phyloP scores from a whole-genome alignment of 1,140 invertebrate species.

The Elysia chlorotica region DNA sequence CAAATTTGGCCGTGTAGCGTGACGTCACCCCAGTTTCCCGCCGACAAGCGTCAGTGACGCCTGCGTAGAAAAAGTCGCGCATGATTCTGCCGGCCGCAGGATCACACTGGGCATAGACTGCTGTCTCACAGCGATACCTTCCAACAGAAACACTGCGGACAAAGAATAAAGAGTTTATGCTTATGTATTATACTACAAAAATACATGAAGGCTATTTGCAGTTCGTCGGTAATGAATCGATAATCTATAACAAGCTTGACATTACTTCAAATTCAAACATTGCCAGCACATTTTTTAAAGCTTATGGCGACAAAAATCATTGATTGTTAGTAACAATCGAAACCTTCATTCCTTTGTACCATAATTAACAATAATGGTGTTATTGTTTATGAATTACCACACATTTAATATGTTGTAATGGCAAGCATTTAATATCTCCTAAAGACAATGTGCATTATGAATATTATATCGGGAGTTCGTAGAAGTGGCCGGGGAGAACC shows the following conservation, averaged over 20 bases:
- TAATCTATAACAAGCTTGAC: too few relatives aligned
- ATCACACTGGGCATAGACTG: slow-evolving; percentile 31
- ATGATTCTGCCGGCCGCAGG: slow-evolving; percentile 27
- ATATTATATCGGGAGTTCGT: too few relatives aligned
- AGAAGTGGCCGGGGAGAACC: too few relatives aligned
- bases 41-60: slow-evolving; percentile 28
- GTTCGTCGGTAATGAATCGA: too few relatives aligned
- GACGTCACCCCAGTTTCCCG: slow-evolving; percentile 25
- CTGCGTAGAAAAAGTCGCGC: slow-evolving; percentile 34
- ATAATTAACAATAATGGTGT: neutral
- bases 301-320: neutral
- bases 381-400: neutral
- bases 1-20: slow-evolving; percentile 12
- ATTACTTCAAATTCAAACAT: neutral
- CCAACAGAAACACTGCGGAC: slow-evolving; percentile 29
- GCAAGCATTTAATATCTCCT: neutral
- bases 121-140: slow-evolving; percentile 35
- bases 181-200: neutral
- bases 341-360: neutral
- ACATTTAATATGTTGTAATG: neutral
- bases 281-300: neutral
- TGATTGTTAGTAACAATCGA: neutral
- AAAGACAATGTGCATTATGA: neutral
- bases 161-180: neutral
- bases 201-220: neutral